These are phyloP conservation scores for Cydia fagiglandana DNA, from an alignment of 1,140 invertebrate species.

Conservation along the genomic window DNA sequence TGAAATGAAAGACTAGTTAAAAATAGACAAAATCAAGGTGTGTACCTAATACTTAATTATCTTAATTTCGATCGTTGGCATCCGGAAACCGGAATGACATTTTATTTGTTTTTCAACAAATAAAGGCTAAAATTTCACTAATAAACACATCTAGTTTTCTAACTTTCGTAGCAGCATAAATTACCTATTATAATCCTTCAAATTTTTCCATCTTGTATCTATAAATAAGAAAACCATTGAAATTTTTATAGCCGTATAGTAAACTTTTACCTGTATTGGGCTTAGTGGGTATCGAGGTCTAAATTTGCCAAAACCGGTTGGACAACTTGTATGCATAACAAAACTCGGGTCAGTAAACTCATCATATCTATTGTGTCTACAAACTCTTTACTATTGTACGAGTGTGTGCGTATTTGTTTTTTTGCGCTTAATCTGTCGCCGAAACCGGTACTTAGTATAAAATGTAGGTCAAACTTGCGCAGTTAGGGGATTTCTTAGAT, in stretches of 20 bases:
- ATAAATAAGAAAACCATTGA: not conserved
- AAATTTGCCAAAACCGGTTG: not conserved
- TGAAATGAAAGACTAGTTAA: too few species aligned
- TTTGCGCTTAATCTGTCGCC: not conserved
- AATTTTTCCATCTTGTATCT: too few species aligned
- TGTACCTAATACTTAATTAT: too few species aligned
- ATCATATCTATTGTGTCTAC: not conserved
- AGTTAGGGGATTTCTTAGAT: not conserved
- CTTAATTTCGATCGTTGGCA: too few species aligned
- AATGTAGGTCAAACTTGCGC: not conserved
- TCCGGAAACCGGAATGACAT: too few species aligned
- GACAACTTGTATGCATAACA: not conserved
- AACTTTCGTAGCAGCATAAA: too few species aligned
- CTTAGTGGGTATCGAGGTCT: conserved; percentile 13
- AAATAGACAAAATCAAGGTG: too few species aligned
- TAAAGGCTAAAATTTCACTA: too few species aligned
- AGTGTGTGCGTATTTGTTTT: not conserved
- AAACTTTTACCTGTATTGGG: conserved; percentile 11
- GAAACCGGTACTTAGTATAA: not conserved
- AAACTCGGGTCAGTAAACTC: not conserved
- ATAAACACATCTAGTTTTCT: too few species aligned
- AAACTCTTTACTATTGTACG: not conserved
- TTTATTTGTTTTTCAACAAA: too few species aligned
- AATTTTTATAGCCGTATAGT: not conserved
- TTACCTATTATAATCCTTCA: not conserved